Percentiles rank a stretch among this genome's conserved stretches.
phyloP scores from a whole-genome alignment of 2,113 vertebrate species.

The Gallinago media region DNA sequence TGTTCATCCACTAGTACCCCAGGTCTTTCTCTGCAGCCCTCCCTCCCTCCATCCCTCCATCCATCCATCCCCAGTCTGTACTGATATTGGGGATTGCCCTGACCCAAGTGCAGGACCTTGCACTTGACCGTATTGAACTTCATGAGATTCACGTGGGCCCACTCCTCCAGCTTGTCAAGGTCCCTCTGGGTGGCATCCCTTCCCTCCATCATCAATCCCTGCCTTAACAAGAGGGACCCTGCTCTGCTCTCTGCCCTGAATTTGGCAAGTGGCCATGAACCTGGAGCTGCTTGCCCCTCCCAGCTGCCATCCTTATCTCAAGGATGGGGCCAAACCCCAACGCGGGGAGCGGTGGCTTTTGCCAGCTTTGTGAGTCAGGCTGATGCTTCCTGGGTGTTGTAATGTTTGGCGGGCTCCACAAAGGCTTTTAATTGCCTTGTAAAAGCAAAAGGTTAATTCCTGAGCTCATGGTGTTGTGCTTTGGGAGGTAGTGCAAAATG shows the following conservation, averaged over 20 bases:
- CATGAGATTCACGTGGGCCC: background rate
- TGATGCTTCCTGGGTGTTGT: background rate
- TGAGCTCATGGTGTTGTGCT: fast-evolving
- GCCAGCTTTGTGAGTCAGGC: background rate
- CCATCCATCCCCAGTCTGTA: background rate
- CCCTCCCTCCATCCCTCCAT: background rate
- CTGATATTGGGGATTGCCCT: background rate
- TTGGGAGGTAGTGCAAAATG: background rate
- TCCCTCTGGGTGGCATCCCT: background rate
- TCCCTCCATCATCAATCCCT: background rate
- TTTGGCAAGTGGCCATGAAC: background rate
- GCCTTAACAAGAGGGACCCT: fast-evolving
- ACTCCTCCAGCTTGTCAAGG: background rate
- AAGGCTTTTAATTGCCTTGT: background rate
- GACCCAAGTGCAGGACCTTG: background rate
- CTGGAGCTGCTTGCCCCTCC: background rate
- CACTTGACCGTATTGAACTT: background rate
- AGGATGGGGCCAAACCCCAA: background rate
- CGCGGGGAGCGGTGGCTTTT: fast-evolving
- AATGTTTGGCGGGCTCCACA: background rate
- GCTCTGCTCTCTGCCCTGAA: too few species aligned
- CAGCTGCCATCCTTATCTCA: background rate
- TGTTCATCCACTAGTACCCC: background rate
- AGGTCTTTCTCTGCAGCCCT: background rate
- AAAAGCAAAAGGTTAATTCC: background rate